Percentiles rank a stretch among this genome's conserved stretches.
Conservation (phyloP, 64 coral and sea anemone genomes). For the Orbicella faveolata region DNA sequence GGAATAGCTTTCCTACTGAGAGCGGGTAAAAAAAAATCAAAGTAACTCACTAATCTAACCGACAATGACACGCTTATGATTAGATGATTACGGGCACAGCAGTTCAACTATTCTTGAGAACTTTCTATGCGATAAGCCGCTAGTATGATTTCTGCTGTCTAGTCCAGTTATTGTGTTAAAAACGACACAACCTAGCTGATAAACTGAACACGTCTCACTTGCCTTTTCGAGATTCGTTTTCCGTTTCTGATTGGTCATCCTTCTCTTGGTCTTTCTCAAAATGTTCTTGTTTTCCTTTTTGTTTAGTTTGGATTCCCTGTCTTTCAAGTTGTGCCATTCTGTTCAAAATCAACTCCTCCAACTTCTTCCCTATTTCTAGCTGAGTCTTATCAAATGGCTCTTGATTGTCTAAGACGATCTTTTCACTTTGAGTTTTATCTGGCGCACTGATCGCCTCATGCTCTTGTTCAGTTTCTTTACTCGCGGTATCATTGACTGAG, state of each 20-base stretch:
- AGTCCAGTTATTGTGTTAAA: background rate
- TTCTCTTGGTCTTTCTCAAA: background rate
- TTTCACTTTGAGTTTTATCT: background rate
- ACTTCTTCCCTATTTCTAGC: conserved; percentile 10
- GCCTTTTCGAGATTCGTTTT: background rate
- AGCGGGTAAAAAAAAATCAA: no score
- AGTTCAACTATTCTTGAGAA: no score
- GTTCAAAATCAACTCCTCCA: conserved; percentile 35
- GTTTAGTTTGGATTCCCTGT: background rate
- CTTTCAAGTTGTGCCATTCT: conserved; percentile 24
- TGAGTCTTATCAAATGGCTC: conserved; percentile 11
- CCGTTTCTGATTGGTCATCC: background rate
- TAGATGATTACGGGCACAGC: no score
- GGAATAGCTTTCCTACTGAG: no score
- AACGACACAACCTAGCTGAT: background rate
- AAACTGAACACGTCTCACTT: background rate
- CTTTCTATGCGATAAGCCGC: no score
- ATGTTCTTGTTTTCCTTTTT: background rate
- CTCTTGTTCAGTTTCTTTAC: background rate
- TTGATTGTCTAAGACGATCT: background rate
- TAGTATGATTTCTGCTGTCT: background rate
- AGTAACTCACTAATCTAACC: no score
- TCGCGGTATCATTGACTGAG: background rate
- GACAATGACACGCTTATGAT: no score
- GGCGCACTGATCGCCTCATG: background rate